Percentiles rank a stretch among this genome's conserved stretches.
Evolutionary conservation across 2,797 vertebrate species (phyloP).

Genomic region (Sciurus carolinensis): DNA sequence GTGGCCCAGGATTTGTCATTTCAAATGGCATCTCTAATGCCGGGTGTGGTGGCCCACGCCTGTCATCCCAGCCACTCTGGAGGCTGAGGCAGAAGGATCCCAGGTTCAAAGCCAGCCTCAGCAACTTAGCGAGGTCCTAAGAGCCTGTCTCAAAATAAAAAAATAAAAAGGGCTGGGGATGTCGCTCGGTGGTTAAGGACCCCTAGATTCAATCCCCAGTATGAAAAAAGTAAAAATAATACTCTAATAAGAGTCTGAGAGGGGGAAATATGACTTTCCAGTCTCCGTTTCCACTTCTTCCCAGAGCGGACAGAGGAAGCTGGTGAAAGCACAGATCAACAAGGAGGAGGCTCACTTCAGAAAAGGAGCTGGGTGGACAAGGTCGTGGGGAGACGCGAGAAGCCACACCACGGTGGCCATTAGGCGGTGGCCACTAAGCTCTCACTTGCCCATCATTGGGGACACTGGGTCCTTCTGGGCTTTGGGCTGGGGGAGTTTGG

Average conservation of each 20-base stretch:
- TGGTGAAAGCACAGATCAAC: neutral
- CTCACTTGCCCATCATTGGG: neutral
- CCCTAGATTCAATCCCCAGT: no score
- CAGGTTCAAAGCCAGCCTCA: no score
- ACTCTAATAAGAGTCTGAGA: neutral
- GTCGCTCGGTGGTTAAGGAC: no score
- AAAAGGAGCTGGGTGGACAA: neutral
- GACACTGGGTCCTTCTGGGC: neutral
- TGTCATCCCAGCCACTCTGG: no score
- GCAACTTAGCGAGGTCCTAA: no score
- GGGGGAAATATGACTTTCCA: neutral
- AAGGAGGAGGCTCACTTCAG: neutral
- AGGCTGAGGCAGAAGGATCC: no score
- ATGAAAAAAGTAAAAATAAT: no score
- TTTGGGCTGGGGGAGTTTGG: neutral
- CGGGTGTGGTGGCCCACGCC: no score
- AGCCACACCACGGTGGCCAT: neutral
- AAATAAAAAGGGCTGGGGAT: no score
- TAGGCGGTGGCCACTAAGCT: conserved; percentile 1
- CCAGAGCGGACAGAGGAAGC: neutral
- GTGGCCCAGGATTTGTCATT: neutral
- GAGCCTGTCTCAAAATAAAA: no score
- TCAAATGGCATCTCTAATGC: neutral
- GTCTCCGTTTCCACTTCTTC: neutral
- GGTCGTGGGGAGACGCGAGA: neutral